Conservation (phyloP, 2,797 vertebrate species). For the Acanthopagrus latus region DNA sequence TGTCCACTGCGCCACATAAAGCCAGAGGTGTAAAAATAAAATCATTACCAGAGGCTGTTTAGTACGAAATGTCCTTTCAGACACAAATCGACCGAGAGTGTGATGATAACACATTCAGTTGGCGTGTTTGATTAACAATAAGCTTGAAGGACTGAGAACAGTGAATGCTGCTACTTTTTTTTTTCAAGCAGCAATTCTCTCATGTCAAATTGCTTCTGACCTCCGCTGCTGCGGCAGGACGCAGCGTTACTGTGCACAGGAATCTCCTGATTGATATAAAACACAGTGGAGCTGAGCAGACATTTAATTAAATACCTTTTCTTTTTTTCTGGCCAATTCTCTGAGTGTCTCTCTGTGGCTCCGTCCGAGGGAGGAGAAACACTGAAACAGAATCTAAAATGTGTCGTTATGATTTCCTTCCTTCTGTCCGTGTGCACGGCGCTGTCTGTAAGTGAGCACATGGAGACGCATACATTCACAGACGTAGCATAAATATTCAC, state of each 20-base stretch:
- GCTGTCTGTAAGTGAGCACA: conserved; percentile 44
- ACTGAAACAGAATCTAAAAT: background rate
- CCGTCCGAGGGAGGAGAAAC: background rate
- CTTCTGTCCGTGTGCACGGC: conserved; percentile 1
- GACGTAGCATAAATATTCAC: conserved; percentile 51
- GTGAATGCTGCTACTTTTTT: conserved; percentile 3
- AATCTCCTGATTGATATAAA: conserved; percentile 23
- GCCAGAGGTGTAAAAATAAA: conserved; percentile 2
- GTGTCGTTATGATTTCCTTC: background rate
- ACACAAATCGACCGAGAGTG: no score
- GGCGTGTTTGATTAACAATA: conserved; percentile 9
- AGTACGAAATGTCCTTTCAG: background rate
- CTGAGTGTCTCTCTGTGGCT: background rate
- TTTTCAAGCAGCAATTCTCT: conserved; percentile 7
- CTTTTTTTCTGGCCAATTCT: conserved; percentile 15
- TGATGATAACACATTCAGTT: background rate
- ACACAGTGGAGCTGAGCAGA: conserved; percentile 15
- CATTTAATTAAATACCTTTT: conserved; percentile 34
- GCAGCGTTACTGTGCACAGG: conserved; percentile 5
- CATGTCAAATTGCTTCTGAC: conserved; percentile 43
- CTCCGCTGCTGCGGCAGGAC: background rate
- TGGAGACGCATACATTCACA: conserved; percentile 19
- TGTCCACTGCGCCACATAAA: background rate
- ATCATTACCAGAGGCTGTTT: conserved; percentile 13
- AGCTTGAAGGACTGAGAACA: background rate